Base-by-base conservation (phyloP, 2,888 invertebrate genomes). In the Lithophane leautieri region DNA sequence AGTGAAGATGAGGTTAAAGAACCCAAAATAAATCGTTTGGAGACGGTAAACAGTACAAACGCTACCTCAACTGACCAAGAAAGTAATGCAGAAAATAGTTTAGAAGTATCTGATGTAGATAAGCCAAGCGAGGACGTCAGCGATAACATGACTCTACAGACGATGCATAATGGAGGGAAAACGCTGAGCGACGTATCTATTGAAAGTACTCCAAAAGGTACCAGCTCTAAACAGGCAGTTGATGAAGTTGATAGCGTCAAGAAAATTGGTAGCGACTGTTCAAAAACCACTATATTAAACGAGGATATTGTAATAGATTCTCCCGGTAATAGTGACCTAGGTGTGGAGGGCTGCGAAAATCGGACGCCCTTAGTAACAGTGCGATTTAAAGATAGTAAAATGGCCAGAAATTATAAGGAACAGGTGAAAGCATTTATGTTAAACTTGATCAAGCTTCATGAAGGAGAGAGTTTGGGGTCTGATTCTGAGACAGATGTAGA, bases 381-480 rank as follows among this genome's bases (percentile, higher is more conserved):
- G 16, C 93, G 91, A 40, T 97, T 97, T 88, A 94, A 91, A 80
- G 95, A 97, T 81, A 93, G 92, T 81, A 92, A 91, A 78, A 86
- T 95, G 79, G 96, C 97, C 1, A 94, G 93, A 73, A 90, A 86
- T 58, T 97, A 97, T 88, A 97, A 96, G 88, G 88, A 93, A 50
- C 93, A 94, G 86, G 91, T 97, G 66, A 94, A 96, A 81, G 92
- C 93, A 65, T 97, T 97, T 89, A 92, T 97, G 90, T 88, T 96
- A 67, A 90, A 94, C 84, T 89, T 95, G 79, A 91, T 97, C 87
- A 94, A 94, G 90, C 80, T 94, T 75, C 91, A 93, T 90, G 90
- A 93, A 77, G 87, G 86, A 42, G 91, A 92, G 1, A 85, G 61
- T 79, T 73, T 89, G 34, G 75, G 80, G 81, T 89, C 92, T 73